Evolutionary conservation across 2,113 vertebrate genomes (phyloP).

Genomic region (Hippocampus mohnikei): DNA sequence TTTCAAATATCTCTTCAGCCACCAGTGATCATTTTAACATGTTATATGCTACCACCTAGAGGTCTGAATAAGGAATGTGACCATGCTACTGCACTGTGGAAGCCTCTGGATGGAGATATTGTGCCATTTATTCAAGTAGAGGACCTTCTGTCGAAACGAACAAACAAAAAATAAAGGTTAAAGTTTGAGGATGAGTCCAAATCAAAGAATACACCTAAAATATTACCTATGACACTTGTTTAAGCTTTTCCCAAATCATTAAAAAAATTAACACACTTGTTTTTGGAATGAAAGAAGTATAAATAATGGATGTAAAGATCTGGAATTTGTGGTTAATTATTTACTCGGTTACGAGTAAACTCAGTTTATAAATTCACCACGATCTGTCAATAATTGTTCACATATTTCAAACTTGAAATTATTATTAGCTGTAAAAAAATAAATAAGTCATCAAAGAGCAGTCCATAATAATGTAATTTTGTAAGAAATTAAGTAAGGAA

Average conservation of each 20-base stretch:
- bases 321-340: not conserved
- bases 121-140: conserved; percentile 26
- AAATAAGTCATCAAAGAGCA: not conserved
- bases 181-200: not conserved
- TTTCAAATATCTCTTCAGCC: not conserved
- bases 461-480: not conserved
- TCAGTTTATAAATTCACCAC: not conserved
- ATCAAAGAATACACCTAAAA: not conserved
- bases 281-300: not conserved
- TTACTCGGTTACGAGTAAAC: not conserved
- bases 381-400: not conserved
- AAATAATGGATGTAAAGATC: not conserved
- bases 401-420: not conserved
- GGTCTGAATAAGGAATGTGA: conserved; percentile 21
- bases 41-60: conserved; percentile 54
- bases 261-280: not conserved
- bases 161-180: too few species aligned
- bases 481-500: not conserved
- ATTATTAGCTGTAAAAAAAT: not conserved
- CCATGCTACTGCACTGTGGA: conserved; percentile 1
- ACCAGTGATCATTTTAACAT: not conserved
- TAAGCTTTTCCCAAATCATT: not conserved
- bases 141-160: not conserved
- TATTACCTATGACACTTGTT: not conserved
- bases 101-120: conserved; percentile 60